A percentile compares a stretch with the other conserved stretches of the same genome.
Evolutionary conservation across 2,888 invertebrate genomes (phyloP).

Genomic region (Xylocampa areola): DNA sequence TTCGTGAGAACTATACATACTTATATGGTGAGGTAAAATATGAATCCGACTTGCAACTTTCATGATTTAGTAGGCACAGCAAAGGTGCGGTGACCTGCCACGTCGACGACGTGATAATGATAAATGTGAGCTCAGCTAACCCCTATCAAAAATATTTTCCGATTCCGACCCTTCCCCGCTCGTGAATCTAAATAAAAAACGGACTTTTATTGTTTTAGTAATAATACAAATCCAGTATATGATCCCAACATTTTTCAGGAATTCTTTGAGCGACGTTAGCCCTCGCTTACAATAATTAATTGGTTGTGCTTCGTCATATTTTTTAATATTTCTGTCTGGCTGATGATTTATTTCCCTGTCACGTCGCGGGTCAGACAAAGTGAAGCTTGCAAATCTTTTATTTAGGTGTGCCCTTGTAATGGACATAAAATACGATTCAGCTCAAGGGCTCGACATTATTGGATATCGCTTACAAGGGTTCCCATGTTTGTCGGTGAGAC

Average conservation of each 20-base stretch:
- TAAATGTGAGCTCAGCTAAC: constrained; percentile 78
- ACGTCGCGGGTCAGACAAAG: constrained; percentile 50
- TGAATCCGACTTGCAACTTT: constrained; percentile 68
- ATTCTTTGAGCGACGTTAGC: constrained; percentile 63
- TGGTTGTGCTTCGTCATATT: constrained; percentile 73
- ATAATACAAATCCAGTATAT: constrained; percentile 66
- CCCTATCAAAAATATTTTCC: constrained; percentile 81
- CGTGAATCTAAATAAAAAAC: constrained; percentile 70
- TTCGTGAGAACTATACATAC: constrained; percentile 25
- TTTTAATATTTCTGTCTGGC: constrained; percentile 71
- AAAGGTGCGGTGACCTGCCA: constrained; percentile 79
- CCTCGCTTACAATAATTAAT: constrained; percentile 73
- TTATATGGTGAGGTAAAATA: constrained; percentile 46
- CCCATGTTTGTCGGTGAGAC: constrained; percentile 70
- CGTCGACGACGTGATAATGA: constrained; percentile 83
- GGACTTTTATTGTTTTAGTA: constrained; percentile 76
- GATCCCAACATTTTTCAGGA: constrained; percentile 63
- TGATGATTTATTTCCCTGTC: constrained; percentile 72
- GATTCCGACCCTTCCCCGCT: constrained; percentile 68
- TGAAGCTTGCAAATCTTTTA: constrained; percentile 59
- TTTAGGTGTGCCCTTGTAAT: constrained; percentile 63
- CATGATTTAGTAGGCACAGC: constrained; percentile 70
- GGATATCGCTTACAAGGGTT: constrained; percentile 79
- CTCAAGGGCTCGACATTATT: constrained; percentile 74
- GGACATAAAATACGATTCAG: constrained; percentile 69